A percentile compares a stretch with the other conserved stretches of the same genome.
phyloP scores from a whole-genome alignment of 2,113 vertebrate species.

The Fregetta grallaria region DNA sequence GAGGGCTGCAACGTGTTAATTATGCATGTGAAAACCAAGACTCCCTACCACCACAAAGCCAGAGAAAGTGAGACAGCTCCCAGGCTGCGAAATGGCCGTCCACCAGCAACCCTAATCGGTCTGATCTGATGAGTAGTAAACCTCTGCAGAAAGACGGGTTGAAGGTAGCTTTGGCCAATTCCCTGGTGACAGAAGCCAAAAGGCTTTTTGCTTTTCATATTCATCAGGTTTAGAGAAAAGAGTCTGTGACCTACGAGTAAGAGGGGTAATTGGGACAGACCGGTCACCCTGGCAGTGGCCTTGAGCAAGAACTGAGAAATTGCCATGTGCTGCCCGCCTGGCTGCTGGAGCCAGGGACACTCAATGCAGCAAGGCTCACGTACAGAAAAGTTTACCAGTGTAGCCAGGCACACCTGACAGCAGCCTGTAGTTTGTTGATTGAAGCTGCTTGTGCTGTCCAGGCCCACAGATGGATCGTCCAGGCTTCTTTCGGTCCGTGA shows the following conservation, averaged over 20 bases:
- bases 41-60: not conserved
- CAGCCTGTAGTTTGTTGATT: conserved; percentile 75
- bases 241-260: conserved; percentile 37
- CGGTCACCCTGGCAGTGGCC: not conserved
- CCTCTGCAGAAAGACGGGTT: not conserved
- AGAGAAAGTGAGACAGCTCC: not conserved
- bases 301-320: not conserved
- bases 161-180: not conserved
- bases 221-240: conserved; percentile 1
- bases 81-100: not conserved
- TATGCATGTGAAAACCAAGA: not conserved
- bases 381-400: not conserved
- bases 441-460: conserved; percentile 70
- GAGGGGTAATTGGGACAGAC: conserved; percentile 7
- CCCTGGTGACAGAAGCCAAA: not conserved
- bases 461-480: conserved; percentile 62
- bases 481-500: conserved; percentile 55
- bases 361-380: not conserved
- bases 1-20: not conserved
- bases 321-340: not conserved
- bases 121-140: not conserved
- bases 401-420: conserved; percentile 84
- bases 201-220: not conserved
- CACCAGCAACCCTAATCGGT: not conserved
- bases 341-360: not conserved